Evolutionary conservation across 2,888 invertebrate species (phyloP).

Genomic region (Apamea crenata): DNA sequence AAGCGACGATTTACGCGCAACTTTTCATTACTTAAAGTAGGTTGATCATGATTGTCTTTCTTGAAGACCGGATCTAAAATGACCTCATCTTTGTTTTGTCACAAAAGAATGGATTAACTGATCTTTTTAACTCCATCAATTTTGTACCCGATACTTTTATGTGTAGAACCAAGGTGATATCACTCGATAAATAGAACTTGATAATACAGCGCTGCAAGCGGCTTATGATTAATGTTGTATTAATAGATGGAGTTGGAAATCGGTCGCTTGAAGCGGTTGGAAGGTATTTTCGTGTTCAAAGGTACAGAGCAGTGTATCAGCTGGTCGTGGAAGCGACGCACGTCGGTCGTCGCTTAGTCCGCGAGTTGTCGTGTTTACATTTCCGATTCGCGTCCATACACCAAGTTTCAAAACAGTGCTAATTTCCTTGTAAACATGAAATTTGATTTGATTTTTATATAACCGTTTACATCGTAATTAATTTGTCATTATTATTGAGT

Average conservation of each 20-base stretch:
- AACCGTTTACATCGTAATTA: conserved; percentile 54
- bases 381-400: conserved; percentile 51
- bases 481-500: conserved; percentile 54
- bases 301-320: conserved; percentile 79
- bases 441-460: conserved; percentile 47
- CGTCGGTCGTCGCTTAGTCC: conserved; percentile 73
- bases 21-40: conserved; percentile 31
- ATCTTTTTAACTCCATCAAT: conserved; percentile 59
- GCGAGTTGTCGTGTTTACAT: conserved; percentile 77
- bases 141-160: conserved; percentile 53
- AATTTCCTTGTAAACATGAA: conserved; percentile 49
- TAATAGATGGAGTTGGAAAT: conserved; percentile 54
- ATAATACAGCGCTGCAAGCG: conserved; percentile 69
- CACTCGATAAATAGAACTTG: conserved; percentile 57
- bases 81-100: conserved; percentile 55
- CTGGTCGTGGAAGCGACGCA: conserved; percentile 77
- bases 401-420: conserved; percentile 63
- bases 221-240: conserved; percentile 55
- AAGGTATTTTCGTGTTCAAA: conserved; percentile 72
- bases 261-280: conserved; percentile 74
- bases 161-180: conserved; percentile 63
- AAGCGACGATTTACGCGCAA: conserved; percentile 18
- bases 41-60: conserved; percentile 33
- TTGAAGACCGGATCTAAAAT: conserved; percentile 57
- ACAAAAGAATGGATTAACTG: conserved; percentile 57